These are phyloP conservation scores for Chironex yamaguchii DNA, from an alignment of 30 jellyfish, hydroid and myxozoan species.

Conservation along the genomic window DNA sequence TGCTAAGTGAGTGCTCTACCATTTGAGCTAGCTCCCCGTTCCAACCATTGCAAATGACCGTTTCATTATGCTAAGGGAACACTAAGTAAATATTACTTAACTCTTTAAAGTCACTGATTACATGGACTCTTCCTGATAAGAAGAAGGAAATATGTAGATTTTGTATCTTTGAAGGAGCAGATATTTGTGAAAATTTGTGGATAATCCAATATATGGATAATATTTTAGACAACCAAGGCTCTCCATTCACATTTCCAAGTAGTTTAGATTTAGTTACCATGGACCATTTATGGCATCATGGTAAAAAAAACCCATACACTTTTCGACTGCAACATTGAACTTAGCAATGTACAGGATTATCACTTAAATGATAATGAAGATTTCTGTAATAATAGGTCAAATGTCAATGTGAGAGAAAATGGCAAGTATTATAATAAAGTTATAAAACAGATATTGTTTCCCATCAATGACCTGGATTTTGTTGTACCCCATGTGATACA, in stretches of 20 bases:
- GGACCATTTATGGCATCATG: constrained; percentile 25
- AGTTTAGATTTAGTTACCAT: constrained; percentile 16
- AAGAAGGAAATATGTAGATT: too few species aligned
- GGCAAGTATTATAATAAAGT: constrained; percentile 47
- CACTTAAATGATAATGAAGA: constrained; percentile 14
- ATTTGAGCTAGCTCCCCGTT: too few species aligned
- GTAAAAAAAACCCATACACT: constrained; percentile 19
- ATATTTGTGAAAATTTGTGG: neutral
- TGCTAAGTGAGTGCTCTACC: too few species aligned
- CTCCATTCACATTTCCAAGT: constrained; percentile 21
- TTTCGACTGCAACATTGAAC: neutral
- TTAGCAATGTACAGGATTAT: constrained; percentile 25
- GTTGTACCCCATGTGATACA: constrained; percentile 39
- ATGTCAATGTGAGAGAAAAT: constrained; percentile 29
- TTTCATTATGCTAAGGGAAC: too few species aligned
- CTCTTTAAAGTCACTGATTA: too few species aligned
- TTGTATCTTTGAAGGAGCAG: constrained; percentile 40
- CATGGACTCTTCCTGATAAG: too few species aligned
- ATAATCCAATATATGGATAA: constrained; percentile 31
- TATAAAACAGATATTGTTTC: constrained; percentile 38
- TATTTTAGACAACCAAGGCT: constrained; percentile 38
- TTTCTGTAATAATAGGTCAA: constrained; percentile 46
- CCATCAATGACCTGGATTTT: constrained; percentile 24
- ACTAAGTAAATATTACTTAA: too few species aligned
- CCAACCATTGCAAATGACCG: too few species aligned